Conservation (phyloP, 64 coral and sea anemone species). For the Orbicella faveolata region DNA sequence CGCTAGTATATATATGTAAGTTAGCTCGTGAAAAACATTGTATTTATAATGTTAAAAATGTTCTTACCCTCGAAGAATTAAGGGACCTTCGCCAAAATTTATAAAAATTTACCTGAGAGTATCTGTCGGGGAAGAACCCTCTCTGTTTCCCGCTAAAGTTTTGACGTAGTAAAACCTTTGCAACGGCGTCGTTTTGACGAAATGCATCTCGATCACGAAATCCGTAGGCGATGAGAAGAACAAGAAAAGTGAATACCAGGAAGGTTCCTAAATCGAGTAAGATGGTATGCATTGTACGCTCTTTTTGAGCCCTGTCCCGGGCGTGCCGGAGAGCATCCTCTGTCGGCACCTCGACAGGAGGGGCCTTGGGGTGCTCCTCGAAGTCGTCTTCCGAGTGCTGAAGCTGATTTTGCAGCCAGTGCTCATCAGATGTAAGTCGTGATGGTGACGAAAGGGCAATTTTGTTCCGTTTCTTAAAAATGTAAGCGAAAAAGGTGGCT, state of each 20-base stretch:
- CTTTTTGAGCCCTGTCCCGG: constrained; percentile 70
- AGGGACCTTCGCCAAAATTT: not conserved
- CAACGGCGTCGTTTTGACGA: constrained; percentile 59
- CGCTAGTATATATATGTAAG: too few species aligned
- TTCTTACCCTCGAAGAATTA: too few species aligned
- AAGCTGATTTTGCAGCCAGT: not conserved
- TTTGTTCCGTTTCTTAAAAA: constrained; percentile 79
- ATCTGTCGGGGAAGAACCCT: constrained; percentile 12
- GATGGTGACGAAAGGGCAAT: not conserved
- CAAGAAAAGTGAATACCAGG: constrained; percentile 65
- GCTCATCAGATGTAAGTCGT: not conserved
- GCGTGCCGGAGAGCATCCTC: constrained; percentile 59
- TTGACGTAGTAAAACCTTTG: constrained; percentile 34
- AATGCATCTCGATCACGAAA: constrained; percentile 63
- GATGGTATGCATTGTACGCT: constrained; percentile 62
- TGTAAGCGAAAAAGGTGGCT: constrained; percentile 67
- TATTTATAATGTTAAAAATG: too few species aligned
- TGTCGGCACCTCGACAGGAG: constrained; percentile 43
- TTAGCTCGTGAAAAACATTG: too few species aligned
- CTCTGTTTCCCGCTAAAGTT: not conserved
- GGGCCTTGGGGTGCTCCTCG: not conserved
- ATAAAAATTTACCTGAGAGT: constrained; percentile 53
- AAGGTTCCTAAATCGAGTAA: constrained; percentile 68
- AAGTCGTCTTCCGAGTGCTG: constrained; percentile 1
- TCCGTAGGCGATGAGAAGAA: constrained; percentile 91